These are phyloP conservation scores for Cylindroiulus punctatus DNA, from an alignment of 2,888 invertebrate species.

Conservation along the genomic window DNA sequence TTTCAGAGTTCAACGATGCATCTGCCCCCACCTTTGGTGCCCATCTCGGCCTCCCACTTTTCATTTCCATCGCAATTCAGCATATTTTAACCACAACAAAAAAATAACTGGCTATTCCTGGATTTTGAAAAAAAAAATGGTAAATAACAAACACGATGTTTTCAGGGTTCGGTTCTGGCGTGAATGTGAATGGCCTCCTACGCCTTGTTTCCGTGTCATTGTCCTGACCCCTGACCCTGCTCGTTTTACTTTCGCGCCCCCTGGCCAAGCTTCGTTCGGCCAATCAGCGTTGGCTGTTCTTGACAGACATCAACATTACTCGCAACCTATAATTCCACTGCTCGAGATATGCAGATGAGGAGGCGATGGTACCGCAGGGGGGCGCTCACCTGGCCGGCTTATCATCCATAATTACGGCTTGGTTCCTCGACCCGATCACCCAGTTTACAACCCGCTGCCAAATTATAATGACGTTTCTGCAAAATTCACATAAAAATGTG, in stretches of 20 bases:
- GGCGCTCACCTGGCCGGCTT: not conserved
- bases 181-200: constrained; percentile 24
- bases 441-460: not conserved
- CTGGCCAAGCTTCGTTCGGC: not conserved
- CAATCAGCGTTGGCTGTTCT: not conserved
- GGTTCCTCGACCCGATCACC: constrained; percentile 11
- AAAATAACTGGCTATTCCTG: not conserved
- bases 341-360: constrained; percentile 30
- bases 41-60: not conserved
- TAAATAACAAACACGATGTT: not conserved
- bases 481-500: not conserved
- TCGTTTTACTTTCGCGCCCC: not conserved
- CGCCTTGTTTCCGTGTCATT: constrained; percentile 45
- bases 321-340: constrained; percentile 30
- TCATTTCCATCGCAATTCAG: not conserved
- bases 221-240: constrained; percentile 20
- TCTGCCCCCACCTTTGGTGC: not conserved
- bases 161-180: not conserved
- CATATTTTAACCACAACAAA: not conserved
- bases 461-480: not conserved
- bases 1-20: not conserved
- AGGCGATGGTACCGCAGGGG: not conserved
- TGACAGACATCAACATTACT: not conserved
- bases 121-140: not conserved
- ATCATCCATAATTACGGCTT: not conserved